Evolutionary conservation across 1,140 invertebrate genomes (phyloP), one percentile per base, ranked within the genome.

Genomic region (Nomia melanderi): DNA sequence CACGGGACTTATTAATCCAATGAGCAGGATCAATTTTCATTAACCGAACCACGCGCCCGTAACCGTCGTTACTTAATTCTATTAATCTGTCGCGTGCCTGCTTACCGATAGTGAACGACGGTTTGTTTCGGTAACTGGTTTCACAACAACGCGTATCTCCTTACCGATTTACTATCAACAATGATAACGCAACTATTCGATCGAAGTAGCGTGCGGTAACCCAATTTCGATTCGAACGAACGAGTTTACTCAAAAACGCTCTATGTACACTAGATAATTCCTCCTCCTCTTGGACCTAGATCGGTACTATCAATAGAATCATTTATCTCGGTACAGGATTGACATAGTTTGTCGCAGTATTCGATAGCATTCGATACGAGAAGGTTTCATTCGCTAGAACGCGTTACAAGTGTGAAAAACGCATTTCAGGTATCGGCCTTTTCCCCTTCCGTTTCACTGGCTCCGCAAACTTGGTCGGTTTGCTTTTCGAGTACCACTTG

Each of bases 401-500:
- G 11, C 9, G 5, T 66, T 20, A 77, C 25, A 77, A 56, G 27
- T 72, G 69, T 1, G 60, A 72, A n/a, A 72, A 72, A 0, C 69
- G n/a, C 11, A 25, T 44, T 39, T 54, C 76, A 0, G 39, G 36
- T 8, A 72, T 54, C 9, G 76, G 4, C 20, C 56, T 54, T 12
- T 73, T 73, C 3, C 76, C 76, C 17, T 2, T 2, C 2, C 29
- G 17, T 23, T 12, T 36, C 7, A 65, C 0, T 2, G 69, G 50
- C 2, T 3, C 0, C 9, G 25, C 4, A 8, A 39, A 6, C 17
- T 56, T 56, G 3, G 63, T 56, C 17, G 72, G 57, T 14, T 75
- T 57, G 20, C 69, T 56, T 9, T 29, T 67, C 4, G 56, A 33
- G 4, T 76, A 67, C 72, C 72, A 79, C 1, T 12, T 53, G n/a